Evolutionary conservation across 2,113 vertebrate species (phyloP), one percentile per base, ranked within the genome.

Genomic region (Lepus americanus): DNA sequence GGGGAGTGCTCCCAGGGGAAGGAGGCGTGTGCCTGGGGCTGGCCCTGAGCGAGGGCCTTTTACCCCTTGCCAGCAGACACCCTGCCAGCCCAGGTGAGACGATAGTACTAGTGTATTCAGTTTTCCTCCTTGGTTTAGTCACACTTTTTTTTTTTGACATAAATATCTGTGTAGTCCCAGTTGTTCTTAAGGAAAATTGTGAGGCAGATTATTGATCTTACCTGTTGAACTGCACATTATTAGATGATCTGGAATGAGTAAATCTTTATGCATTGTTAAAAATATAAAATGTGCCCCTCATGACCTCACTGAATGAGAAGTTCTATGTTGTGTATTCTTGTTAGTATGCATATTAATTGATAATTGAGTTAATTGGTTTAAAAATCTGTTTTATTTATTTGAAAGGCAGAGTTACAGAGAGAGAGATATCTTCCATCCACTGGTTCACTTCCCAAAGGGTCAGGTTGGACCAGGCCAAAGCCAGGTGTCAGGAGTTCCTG

Each of bases 111-210:
- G 44, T 44, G 44, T 5, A 17, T n/a, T 84, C 33, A n/a, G 25
- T 72, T 67, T 49, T 66, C 70, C n/a, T 20, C 14, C 25, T 70
- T 4, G 77, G 69, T 44, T 81, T n/a, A 82, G 72, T 78, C 6
- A 29, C 36, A 86, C 20, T 39, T 39, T 39, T 39, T 39, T 44
- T 44, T 44, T 44, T 44, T 44, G 36, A 76, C 82, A 39, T 33
- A 87, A 74, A 53, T 70, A 2, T 82, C 22, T 76, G 4, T 95
- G 29, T 82, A 11, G 73, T 89, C 91, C 74, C 29, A 74, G 9
- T 73, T 87, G 19, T 39, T 78, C 93, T 87, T 89, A 59, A 3
- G 49, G 53, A 14, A 27, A 88, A 29, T 87, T 95, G 86, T 93
- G n/a, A 94, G 61, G 36, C 27, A 59, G 9, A 29, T 74, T 20